Evolutionary conservation across 2,888 invertebrate genomes (phyloP), one percentile per base, ranked within the genome.

Genomic region (Lycocerus yunnanus): DNA sequence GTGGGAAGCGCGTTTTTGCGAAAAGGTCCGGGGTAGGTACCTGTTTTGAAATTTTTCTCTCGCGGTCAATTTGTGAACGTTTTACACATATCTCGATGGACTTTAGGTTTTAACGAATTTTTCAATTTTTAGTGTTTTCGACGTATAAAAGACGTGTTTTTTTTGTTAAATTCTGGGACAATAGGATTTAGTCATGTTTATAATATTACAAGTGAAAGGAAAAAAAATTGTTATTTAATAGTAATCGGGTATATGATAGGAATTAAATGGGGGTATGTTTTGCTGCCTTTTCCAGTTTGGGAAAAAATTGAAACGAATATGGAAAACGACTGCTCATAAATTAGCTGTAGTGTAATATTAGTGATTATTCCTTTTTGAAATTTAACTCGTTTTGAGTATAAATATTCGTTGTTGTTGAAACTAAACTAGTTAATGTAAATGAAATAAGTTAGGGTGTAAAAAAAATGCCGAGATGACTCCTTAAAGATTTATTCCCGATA

Each of bases 361-460:
- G 58, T 71, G 66, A 21, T 66, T 71, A 71, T 66, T 71, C 66
- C 65, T 18, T 58, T 69, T 21, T 24, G 66, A 71, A 63, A 71
- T 66, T 66, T 43, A 43, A 63, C 16, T 71, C 21, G 71, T 66
- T 69, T 43, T 43, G 43, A 68, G 68, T 58, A 58, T 68, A 68
- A 59, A 21, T 15, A 68, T 58, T n/a, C 13, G 21, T 68, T 59
- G 71, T 66, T 66, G 66, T 15, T 20, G 66, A 66, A n/a, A 66
- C 66, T 66, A 66, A 66, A 18, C 16, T 63, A 63, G 61, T 63
- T 63, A 63, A 63, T 66, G 24, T 66, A 20, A 21, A 21, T 66
- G 66, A 66, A 66, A 21, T 66, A 24, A 24, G 21, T 66, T 24
- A 24, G 24, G 66, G 9, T 66, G 18, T 66, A 15, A 66, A 66